These are phyloP conservation scores for Stercorarius parasiticus DNA, from an alignment of 2,113 vertebrate species.

Conservation along the genomic window DNA sequence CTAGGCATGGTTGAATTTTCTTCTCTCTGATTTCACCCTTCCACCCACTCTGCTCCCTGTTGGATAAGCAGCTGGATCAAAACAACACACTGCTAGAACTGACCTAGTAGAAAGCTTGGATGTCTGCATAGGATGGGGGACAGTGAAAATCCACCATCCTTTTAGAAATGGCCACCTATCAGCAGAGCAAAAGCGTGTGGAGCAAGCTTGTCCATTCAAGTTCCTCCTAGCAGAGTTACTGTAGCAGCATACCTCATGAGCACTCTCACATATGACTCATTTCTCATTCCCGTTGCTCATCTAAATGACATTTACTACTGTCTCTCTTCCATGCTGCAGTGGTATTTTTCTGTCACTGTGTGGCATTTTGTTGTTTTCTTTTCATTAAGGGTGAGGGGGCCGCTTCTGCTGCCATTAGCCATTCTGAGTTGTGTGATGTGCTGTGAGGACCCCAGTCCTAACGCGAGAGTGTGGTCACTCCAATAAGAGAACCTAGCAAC, in stretches of 20 bases:
- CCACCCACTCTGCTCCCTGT: background rate
- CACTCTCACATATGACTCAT: background rate
- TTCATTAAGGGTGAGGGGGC: background rate
- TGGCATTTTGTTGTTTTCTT: background rate
- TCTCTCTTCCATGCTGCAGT: background rate
- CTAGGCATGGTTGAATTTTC: background rate
- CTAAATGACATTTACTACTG: background rate
- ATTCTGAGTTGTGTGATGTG: background rate
- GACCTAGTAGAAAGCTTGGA: background rate
- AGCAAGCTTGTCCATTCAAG: background rate
- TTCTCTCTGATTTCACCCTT: background rate
- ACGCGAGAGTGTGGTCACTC: background rate
- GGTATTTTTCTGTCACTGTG: background rate
- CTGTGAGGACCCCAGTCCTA: background rate
- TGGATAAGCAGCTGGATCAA: background rate
- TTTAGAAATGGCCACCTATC: background rate
- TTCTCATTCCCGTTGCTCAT: background rate
- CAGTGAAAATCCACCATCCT: background rate
- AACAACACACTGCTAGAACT: background rate
- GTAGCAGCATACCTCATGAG: fast-evolving
- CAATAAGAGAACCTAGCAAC: background rate
- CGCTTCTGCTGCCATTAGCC: background rate
- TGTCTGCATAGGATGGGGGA: background rate
- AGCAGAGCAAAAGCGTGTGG: too few relatives aligned
- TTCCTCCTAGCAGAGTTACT: background rate